Evolutionary conservation across 2,797 vertebrate genomes (phyloP).

Genomic region (Megalops cyprinoides): DNA sequence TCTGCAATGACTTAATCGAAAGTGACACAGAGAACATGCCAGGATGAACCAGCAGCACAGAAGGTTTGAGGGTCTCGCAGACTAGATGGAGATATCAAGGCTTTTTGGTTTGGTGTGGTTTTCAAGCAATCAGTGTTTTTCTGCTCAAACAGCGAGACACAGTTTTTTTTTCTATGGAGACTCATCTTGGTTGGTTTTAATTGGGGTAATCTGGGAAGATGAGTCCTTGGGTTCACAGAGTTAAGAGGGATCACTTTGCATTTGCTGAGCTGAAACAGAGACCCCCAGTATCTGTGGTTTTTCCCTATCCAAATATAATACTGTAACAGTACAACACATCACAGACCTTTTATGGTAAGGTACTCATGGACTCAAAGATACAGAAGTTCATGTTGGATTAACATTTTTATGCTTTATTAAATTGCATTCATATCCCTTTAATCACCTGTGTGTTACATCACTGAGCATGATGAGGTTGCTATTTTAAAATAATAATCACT

Average conservation of each 20-base stretch:
- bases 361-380: neutral
- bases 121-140: neutral
- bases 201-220: too few relatives aligned
- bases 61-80: neutral
- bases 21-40: slow-evolving; percentile 6
- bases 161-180: neutral
- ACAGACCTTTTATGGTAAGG: slow-evolving; percentile 28
- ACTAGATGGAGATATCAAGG: neutral
- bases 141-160: neutral
- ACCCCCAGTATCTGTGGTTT: slow-evolving; percentile 23
- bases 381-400: slow-evolving; percentile 29
- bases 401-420: slow-evolving; percentile 23
- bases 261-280: neutral
- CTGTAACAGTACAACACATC: slow-evolving; percentile 24
- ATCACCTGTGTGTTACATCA: slow-evolving; percentile 14
- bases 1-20: slow-evolving; percentile 2
- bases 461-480: neutral
- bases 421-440: slow-evolving; percentile 21
- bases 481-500: slow-evolving; percentile 4
- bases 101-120: neutral
- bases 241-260: neutral
- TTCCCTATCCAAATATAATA: slow-evolving; percentile 19
- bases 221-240: neutral
- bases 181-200: neutral
- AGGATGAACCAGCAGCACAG: neutral